A percentile compares a stretch with the other conserved stretches of the same genome.
Conservation (phyloP, 2,113 vertebrate species). For the Channa argus region DNA sequence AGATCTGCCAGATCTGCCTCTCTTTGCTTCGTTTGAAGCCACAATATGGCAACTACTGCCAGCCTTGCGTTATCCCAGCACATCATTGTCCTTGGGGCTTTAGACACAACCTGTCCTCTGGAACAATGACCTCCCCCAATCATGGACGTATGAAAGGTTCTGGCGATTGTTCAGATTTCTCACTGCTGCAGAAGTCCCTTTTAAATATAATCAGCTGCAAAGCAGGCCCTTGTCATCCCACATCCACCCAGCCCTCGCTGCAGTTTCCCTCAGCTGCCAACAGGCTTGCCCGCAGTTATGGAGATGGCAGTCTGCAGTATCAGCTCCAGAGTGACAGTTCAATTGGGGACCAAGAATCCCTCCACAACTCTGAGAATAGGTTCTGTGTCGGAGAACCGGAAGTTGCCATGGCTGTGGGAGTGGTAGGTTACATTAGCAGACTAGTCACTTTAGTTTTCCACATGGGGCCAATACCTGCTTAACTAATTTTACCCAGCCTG, state of each 20-base stretch:
- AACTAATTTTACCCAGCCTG: slow-evolving; percentile 45
- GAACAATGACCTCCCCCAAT: slow-evolving; percentile 1
- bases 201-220: slow-evolving; percentile 77
- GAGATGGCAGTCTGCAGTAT: slow-evolving; percentile 37
- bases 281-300: slow-evolving; percentile 19
- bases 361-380: slow-evolving; percentile 46
- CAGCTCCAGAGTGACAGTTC: slow-evolving; percentile 12
- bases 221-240: slow-evolving; percentile 34
- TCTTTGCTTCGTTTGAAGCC: slow-evolving; percentile 47
- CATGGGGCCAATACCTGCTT: slow-evolving; percentile 50
- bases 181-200: slow-evolving; percentile 76
- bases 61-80: slow-evolving; percentile 17
- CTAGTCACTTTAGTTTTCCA: slow-evolving; percentile 30
- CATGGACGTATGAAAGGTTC: slow-evolving; percentile 54
- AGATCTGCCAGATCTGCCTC: slow-evolving; percentile 58
- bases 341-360: slow-evolving; percentile 39
- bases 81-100: slow-evolving; percentile 49
- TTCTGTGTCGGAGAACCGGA: slow-evolving; percentile 58
- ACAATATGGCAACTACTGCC: slow-evolving; percentile 15
- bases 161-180: slow-evolving; percentile 74
- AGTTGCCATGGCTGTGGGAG: slow-evolving; percentile 56
- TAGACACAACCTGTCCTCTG: slow-evolving; percentile 23
- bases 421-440: slow-evolving; percentile 75
- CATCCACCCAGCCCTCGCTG: slow-evolving; percentile 33
- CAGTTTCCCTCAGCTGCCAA: slow-evolving; percentile 26